Conservation (phyloP, 2,113 vertebrate species). For the Calonectris borealis region DNA sequence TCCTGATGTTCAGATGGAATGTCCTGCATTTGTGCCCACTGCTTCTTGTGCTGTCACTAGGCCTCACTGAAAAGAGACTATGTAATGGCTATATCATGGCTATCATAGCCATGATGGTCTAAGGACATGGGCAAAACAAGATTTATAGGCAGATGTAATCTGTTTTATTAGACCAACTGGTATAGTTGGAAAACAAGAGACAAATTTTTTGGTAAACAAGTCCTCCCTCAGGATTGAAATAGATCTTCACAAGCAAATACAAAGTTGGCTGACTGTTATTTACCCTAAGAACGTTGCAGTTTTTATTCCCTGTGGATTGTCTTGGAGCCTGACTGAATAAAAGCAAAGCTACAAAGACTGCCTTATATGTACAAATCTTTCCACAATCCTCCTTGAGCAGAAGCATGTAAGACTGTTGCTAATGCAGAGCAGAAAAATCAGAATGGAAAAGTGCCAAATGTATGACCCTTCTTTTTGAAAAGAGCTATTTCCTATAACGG, state of each 20-base stretch:
- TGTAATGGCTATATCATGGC: not conserved
- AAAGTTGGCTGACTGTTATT: not conserved
- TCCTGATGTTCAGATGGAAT: not conserved
- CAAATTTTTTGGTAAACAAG: conserved; percentile 10
- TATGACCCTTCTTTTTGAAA: not conserved
- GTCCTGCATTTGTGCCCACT: not conserved
- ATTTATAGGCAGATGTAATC: not conserved
- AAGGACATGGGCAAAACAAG: not conserved
- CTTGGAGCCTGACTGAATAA: not conserved
- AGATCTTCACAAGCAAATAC: not conserved
- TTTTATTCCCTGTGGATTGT: not conserved
- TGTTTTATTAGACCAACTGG: not conserved
- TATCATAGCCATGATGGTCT: not conserved
- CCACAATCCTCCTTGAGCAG: not conserved
- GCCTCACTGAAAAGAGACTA: not conserved
- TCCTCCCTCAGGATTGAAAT: not conserved
- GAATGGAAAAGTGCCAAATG: not conserved
- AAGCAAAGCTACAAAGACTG: not conserved
- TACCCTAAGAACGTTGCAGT: not conserved
- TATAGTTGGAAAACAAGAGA: not conserved
- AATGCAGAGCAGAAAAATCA: not conserved
- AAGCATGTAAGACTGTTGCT: not conserved
- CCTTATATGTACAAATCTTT: not conserved
- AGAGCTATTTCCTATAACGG: not conserved
- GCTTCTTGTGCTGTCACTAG: not conserved